Evolutionary conservation across 2,797 vertebrate genomes (phyloP).

Genomic region (Momotus momota): DNA sequence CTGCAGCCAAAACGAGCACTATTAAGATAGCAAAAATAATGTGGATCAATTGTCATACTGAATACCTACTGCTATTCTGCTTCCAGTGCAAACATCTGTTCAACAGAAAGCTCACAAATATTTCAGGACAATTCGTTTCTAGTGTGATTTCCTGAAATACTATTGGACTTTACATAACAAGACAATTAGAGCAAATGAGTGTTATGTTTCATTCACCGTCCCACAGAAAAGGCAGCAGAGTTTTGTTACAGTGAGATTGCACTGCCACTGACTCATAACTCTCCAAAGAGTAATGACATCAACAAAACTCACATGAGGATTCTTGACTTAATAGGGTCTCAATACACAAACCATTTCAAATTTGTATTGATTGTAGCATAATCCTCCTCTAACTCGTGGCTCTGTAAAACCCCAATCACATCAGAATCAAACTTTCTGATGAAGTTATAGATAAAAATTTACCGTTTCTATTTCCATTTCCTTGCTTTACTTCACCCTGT

Average conservation of each 20-base stretch:
- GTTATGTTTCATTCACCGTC: not conserved
- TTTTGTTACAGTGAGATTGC: not conserved
- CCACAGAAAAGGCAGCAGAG: not conserved
- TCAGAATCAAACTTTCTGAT: not conserved
- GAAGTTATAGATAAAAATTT: not conserved
- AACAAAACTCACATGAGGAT: not conserved
- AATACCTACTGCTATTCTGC: not conserved
- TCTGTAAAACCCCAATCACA: not conserved
- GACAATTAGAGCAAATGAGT: not conserved
- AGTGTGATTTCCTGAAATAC: slow-evolving; percentile 53
- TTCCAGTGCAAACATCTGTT: slow-evolving; percentile 14
- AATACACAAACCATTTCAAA: slow-evolving; percentile 22
- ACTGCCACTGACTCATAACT: not conserved
- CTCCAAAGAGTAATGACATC: slow-evolving; percentile 17
- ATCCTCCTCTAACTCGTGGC: not conserved
- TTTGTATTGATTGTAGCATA: slow-evolving; percentile 44
- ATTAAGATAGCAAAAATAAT: not conserved
- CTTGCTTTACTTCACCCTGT: not conserved
- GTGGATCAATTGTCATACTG: not conserved
- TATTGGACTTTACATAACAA: slow-evolving; percentile 26
- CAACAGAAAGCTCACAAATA: slow-evolving; percentile 14
- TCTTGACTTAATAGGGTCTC: slow-evolving; percentile 38
- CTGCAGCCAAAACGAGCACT: not conserved
- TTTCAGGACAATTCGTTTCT: slow-evolving; percentile 19
- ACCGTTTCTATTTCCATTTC: not conserved